phyloP scores from a whole-genome alignment of 2,888 invertebrate genomes.

The Bedellia somnulentella region DNA sequence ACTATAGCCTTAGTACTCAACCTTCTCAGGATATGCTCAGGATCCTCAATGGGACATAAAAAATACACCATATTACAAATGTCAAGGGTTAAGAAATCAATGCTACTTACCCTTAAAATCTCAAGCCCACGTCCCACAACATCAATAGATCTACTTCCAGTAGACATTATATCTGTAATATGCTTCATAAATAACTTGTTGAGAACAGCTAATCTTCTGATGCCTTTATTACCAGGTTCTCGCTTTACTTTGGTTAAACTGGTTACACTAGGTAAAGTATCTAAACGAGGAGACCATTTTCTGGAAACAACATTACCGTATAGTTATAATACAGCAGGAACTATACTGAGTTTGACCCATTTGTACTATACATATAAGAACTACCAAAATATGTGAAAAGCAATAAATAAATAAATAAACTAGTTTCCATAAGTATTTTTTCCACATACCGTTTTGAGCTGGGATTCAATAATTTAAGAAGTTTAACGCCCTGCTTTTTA shows the following conservation, averaged over 20 bases:
- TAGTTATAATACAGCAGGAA: slow-evolving; percentile 6
- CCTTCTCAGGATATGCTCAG: too few species aligned
- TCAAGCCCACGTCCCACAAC: slow-evolving; percentile 70
- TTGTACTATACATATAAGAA: too few species aligned
- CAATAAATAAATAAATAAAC: too few species aligned
- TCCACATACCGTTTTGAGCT: slow-evolving; percentile 31
- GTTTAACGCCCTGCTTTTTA: slow-evolving; percentile 38
- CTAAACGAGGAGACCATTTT: slow-evolving; percentile 27
- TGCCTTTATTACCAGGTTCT: slow-evolving; percentile 54
- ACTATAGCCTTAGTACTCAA: too few species aligned
- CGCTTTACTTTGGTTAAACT: slow-evolving; percentile 41
- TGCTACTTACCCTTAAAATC: slow-evolving; percentile 70
- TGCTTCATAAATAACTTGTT: slow-evolving; percentile 82
- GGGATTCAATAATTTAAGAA: slow-evolving; percentile 44
- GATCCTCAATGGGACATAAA: too few species aligned
- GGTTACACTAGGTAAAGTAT: slow-evolving; percentile 30
- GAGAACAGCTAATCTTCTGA: slow-evolving; percentile 65
- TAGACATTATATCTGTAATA: slow-evolving; percentile 77
- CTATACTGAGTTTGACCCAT: too few species aligned
- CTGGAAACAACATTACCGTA: slow-evolving; percentile 18
- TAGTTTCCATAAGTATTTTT: too few species aligned
- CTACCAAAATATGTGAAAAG: too few species aligned
- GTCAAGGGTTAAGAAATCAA: too few species aligned
- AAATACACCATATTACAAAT: too few species aligned
- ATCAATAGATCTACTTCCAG: slow-evolving; percentile 64